phyloP scores from a whole-genome alignment of 2,113 vertebrate species.

The Ammospiza nelsoni region DNA sequence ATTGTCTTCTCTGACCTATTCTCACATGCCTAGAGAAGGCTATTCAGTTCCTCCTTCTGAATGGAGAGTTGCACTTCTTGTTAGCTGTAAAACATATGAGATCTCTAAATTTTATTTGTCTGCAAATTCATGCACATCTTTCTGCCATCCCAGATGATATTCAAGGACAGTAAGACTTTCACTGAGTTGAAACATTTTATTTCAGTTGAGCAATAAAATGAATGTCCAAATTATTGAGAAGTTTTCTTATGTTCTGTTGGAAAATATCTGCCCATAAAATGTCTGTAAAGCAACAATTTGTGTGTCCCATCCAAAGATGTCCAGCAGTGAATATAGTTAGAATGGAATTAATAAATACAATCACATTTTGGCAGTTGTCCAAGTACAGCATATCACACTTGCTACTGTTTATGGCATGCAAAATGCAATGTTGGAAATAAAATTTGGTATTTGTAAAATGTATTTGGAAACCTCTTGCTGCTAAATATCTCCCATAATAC shows the following conservation, averaged over 20 bases:
- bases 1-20: background rate
- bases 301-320: background rate
- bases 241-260: background rate
- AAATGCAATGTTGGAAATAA: background rate
- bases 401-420: background rate
- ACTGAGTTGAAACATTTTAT: conserved; percentile 14
- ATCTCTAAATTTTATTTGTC: conserved; percentile 10
- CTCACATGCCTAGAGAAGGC: background rate
- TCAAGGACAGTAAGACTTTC: background rate
- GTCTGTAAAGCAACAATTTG: background rate
- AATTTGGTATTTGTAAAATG: background rate
- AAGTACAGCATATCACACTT: background rate
- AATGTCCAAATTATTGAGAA: background rate
- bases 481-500: background rate
- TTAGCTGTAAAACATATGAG: background rate
- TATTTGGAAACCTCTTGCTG: background rate
- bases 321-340: background rate
- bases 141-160: background rate
- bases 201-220: conserved; percentile 1
- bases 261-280: conserved; percentile 8
- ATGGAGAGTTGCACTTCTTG: background rate
- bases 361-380: conserved; percentile 6
- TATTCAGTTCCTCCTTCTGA: background rate
- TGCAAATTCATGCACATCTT: conserved; percentile 12
- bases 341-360: conserved; percentile 31